phyloP scores from a whole-genome alignment of 2,888 invertebrate species.

The Drosophila neotestacea region DNA sequence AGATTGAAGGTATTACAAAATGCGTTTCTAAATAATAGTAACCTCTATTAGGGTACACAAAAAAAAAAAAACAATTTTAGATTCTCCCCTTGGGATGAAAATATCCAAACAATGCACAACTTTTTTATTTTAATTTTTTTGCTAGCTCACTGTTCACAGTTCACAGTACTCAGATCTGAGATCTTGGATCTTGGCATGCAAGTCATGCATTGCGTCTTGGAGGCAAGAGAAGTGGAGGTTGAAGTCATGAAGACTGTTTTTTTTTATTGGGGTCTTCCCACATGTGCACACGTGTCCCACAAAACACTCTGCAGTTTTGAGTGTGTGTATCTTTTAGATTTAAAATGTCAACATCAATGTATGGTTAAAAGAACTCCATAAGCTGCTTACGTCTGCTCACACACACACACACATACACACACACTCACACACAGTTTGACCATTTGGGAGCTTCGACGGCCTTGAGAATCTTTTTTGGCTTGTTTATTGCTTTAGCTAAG shows the following conservation, averaged over 20 bases:
- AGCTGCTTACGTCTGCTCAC: slow-evolving; percentile 48
- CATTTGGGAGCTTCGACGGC: slow-evolving; percentile 41
- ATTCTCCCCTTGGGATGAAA: background rate
- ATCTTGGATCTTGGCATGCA: slow-evolving; percentile 51
- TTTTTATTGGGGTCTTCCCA: slow-evolving; percentile 55
- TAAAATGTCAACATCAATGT: slow-evolving; percentile 63
- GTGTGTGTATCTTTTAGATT: slow-evolving; percentile 24
- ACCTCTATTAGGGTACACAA: background rate
- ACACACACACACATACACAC: too few species aligned
- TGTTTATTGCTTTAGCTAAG: slow-evolving; percentile 50
- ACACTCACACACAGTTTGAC: slow-evolving; percentile 12
- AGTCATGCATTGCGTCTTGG: slow-evolving; percentile 45
- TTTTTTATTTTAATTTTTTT: slow-evolving; percentile 18
- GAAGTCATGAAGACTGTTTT: slow-evolving; percentile 11
- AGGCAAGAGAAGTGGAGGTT: background rate
- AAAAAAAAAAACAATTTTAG: background rate
- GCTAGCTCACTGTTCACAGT: slow-evolving; percentile 31
- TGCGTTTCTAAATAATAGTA: background rate
- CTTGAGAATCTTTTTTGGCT: slow-evolving; percentile 48
- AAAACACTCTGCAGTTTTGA: slow-evolving; percentile 3
- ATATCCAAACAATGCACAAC: slow-evolving; percentile 29
- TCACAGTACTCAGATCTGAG: slow-evolving; percentile 22
- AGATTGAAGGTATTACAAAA: background rate
- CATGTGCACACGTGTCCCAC: slow-evolving; percentile 23
- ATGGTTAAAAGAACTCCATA: slow-evolving; percentile 37